These are phyloP conservation scores for Cryptosula pallasiana DNA, from an alignment of 2,888 invertebrate genomes.

Conservation along the genomic window DNA sequence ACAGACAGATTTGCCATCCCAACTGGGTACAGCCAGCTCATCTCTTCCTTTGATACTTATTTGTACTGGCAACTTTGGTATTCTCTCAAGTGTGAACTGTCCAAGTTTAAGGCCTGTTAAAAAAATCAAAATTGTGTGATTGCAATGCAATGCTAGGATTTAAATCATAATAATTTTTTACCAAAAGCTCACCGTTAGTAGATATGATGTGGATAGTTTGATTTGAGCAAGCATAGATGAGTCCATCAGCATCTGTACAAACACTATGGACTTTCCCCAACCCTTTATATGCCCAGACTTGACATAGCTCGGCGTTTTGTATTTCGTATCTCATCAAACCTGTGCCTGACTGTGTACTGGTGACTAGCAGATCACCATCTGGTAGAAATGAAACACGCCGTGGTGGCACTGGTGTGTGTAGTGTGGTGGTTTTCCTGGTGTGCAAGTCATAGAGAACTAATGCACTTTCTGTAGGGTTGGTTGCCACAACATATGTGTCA, in stretches of 20 bases:
- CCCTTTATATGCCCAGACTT: not conserved
- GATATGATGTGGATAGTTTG: not conserved
- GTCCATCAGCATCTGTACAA: not conserved
- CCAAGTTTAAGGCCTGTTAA: too few species aligned
- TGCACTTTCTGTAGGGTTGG: not conserved
- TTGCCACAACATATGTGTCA: not conserved
- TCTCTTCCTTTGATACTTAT: too few species aligned
- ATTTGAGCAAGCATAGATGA: not conserved
- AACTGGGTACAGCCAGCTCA: too few species aligned
- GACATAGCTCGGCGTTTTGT: not conserved
- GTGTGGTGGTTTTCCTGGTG: not conserved
- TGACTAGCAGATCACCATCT: not conserved
- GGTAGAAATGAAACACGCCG: not conserved
- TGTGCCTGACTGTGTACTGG: too few species aligned
- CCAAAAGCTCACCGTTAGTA: not conserved
- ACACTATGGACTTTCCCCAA: not conserved
- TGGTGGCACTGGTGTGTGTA: not conserved
- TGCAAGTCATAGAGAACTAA: not conserved
- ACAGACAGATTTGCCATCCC: too few species aligned
- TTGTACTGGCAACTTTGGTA: too few species aligned
- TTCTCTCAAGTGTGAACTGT: too few species aligned
- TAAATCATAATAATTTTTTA: too few species aligned
- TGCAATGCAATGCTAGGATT: too few species aligned
- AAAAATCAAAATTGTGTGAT: too few species aligned
- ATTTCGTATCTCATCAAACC: not conserved